Base-by-base conservation (phyloP, 2,888 invertebrate species). In the Oxycera nigricornis region DNA sequence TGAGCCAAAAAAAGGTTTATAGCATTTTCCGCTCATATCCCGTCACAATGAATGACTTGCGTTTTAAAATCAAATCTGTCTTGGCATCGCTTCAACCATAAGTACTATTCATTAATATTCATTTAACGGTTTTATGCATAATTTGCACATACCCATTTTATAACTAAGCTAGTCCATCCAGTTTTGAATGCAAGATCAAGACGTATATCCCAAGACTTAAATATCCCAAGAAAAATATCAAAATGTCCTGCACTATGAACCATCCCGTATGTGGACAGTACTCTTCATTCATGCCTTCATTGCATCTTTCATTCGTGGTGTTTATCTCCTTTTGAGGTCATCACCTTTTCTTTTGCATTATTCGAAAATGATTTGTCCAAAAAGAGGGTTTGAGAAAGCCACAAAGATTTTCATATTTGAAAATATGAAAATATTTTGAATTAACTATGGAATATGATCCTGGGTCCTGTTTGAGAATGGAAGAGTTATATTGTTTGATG, bases 321-420 rank as follows among this genome's bases (percentile, higher is more conserved):
- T 72, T 72, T 35, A 31, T 72, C 31, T 72, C 31, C 57, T 72
- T 52, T 55, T 55, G 14, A 72, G 72, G 57, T 55, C 57, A 72
- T 30, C 72, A 72, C 72, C 52, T 55, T 57, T 72, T 72, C 72
- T 28, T 68, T 11, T 24, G n/a, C 50, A n/a, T 68, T 46, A 68
- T 68, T 31, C 28, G 30, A 50, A 68, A 68, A 68, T 28, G 68
- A 68, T 68, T 68, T 68, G 68, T 68, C n/a, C 30, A 28, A 28
- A 6, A 17, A 46, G 68, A 65, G 68, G 46, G 46, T 50, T 62
- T 61, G 30, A 73, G 22, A 41, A n/a, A 6, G n/a, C n/a, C 20
- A n/a, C 24, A 41, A 22, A 61, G n/a, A n/a, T 17, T n/a, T 30
- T 31, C 35, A 14, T 6, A 57, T 7, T 9, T 61, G n/a, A n/a